A percentile compares a stretch with the other conserved stretches of the same genome.
Evolutionary conservation across 2,888 invertebrate species (phyloP).

Genomic region (Brenthis ino): DNA sequence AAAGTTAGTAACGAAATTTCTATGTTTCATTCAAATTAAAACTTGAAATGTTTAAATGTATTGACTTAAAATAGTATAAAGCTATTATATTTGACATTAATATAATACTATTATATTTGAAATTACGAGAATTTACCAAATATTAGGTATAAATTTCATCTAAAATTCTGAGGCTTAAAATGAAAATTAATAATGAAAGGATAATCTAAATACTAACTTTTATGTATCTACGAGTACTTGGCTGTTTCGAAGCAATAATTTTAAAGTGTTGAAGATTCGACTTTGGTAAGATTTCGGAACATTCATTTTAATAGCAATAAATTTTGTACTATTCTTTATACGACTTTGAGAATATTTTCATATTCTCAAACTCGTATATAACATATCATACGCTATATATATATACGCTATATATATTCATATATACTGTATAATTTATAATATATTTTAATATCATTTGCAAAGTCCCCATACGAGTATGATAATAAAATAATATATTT

Average conservation of each 20-base stretch:
- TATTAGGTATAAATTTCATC: not conserved
- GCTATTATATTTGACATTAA: not conserved
- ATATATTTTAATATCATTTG: too few relatives aligned
- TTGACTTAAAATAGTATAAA: not conserved
- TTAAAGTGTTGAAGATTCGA: constrained; percentile 1
- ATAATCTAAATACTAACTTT: constrained; percentile 1
- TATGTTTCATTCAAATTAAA: too few relatives aligned
- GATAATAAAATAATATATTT: not conserved
- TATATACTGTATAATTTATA: too few relatives aligned
- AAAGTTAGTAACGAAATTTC: too few relatives aligned
- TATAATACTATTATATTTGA: not conserved
- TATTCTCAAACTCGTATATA: too few relatives aligned
- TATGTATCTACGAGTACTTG: not conserved
- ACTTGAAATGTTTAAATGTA: too few relatives aligned
- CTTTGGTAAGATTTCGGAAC: not conserved
- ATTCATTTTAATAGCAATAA: constrained; percentile 1
- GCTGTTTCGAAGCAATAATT: constrained; percentile 6
- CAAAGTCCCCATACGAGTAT: too few relatives aligned
- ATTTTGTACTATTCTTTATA: not conserved
- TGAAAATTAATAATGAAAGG: constrained; percentile 2
- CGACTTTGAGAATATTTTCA: too few relatives aligned
- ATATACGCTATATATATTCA: too few relatives aligned
- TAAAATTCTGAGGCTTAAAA: not conserved
- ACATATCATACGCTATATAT: too few relatives aligned
- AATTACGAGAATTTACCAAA: not conserved